phyloP scores from a whole-genome alignment of 1,140 invertebrate species.

The Hestina assimilis region DNA sequence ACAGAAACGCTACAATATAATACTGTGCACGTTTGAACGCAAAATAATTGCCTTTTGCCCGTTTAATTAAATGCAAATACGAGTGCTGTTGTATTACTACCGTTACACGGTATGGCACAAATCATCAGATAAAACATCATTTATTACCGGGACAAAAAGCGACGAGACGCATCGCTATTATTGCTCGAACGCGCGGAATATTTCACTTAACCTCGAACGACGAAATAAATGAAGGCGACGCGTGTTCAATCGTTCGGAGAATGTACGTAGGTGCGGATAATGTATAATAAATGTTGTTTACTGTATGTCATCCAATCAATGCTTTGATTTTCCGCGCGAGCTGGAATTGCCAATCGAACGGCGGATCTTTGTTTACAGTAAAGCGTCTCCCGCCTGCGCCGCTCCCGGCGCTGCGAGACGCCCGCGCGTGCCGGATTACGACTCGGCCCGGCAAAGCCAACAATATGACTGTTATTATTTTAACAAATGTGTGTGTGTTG shows the following conservation, averaged over 20 bases:
- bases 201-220: not conserved
- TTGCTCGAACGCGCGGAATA: not conserved
- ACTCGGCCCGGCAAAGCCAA: not conserved
- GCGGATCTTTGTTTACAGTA: not conserved
- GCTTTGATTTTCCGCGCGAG: conserved; percentile 14
- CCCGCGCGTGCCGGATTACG: not conserved
- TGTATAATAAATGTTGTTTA: conserved; percentile 12
- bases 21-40: not conserved
- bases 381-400: not conserved
- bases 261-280: not conserved
- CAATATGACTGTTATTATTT: not conserved
- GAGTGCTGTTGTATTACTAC: not conserved
- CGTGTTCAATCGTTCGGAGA: conserved; percentile 5
- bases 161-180: not conserved
- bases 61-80: conserved; percentile 3
- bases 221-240: not conserved
- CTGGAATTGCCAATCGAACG: conserved; percentile 6
- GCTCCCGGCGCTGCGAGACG: too few relatives aligned
- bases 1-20: too few relatives aligned
- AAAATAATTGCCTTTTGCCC: not conserved
- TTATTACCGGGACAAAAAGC: not conserved
- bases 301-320: conserved; percentile 10
- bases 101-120: not conserved
- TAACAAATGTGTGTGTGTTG: conserved; percentile 1
- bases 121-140: conserved; percentile 1